Evolutionary conservation across 2,113 vertebrate genomes (phyloP), one percentile per base, ranked within the genome.

Genomic region (Mirza zaza): DNA sequence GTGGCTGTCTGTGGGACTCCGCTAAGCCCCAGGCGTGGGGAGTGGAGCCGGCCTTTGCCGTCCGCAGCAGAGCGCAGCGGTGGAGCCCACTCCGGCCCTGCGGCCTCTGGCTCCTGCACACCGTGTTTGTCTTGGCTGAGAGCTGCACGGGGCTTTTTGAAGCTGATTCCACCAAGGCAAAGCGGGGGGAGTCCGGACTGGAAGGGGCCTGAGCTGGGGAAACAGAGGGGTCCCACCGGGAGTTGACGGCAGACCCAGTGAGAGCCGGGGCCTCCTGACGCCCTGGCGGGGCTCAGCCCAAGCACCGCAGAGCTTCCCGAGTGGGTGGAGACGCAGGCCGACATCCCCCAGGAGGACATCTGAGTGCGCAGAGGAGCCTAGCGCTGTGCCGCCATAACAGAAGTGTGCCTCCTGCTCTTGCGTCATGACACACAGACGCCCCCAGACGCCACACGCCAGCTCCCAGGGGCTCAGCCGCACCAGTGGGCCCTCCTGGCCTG

Each of bases 91-190:
- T 21, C 67, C 70, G n/a, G 39, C 55, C 23, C 23, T 0, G 1
- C 23, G 3, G 70, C 82, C 67, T 79, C 82, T 68, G 39, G 55
- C 85, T 83, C 63, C 94, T 70, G 70, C 77, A n/a, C 29, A 32
- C 45, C 0, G 0, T 97, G 95, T 97, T 97, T 97, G 89, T 95
- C 91, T 98, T 98, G 98, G 97, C 97, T 55, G 57, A 79, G 65
- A 68, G 61, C 77, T n/a, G 57, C 36, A 15, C 0, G 1, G 59
- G 81, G 57, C 90, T 91, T 84, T 90, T 29, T n/a, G 91, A 91
- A 93, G 94, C 97, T 23, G 18, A 70, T 67, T 82, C 71, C 14
- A 39, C 50, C 73, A 73, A 86, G 88, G 94, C 85, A 25, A 85
- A 80, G 88, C 97, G 70, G 92, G 88, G 89, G 84, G 61, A 96